phyloP scores from a whole-genome alignment of 2,113 vertebrate species.

The Heteronetta atricapilla region DNA sequence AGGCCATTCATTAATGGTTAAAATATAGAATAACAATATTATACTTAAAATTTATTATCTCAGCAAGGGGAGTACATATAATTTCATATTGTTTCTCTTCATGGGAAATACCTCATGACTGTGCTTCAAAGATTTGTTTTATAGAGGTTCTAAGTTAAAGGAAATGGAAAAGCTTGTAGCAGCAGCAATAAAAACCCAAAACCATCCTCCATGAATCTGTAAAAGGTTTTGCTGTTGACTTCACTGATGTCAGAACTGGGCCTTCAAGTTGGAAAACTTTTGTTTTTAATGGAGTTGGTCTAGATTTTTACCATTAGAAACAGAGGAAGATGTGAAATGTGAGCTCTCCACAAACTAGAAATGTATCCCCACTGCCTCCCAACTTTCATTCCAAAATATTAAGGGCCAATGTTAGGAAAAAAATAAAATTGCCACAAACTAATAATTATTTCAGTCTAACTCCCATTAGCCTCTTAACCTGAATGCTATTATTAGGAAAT shows the following conservation, averaged over 20 bases:
- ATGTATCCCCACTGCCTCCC: neutral
- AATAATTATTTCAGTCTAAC: neutral
- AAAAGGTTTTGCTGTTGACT: neutral
- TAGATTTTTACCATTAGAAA: neutral
- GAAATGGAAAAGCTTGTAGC: neutral
- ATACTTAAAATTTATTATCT: neutral
- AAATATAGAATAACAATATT: neutral
- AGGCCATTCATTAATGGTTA: neutral
- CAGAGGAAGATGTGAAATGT: neutral
- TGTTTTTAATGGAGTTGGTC: neutral
- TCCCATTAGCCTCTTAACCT: neutral
- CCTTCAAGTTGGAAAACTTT: neutral
- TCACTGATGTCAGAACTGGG: neutral
- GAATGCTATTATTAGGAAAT: neutral
- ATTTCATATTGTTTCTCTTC: neutral
- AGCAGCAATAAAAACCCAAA: neutral
- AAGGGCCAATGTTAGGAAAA: neutral
- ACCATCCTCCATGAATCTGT: neutral
- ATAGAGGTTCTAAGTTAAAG: neutral
- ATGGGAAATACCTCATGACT: neutral
- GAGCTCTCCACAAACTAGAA: neutral
- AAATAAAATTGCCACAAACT: neutral
- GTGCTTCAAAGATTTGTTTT: neutral
- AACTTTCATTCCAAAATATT: neutral
- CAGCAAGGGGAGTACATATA: neutral